Conservation (phyloP, 1,140 invertebrate species). For the Lepidurus apus region DNA sequence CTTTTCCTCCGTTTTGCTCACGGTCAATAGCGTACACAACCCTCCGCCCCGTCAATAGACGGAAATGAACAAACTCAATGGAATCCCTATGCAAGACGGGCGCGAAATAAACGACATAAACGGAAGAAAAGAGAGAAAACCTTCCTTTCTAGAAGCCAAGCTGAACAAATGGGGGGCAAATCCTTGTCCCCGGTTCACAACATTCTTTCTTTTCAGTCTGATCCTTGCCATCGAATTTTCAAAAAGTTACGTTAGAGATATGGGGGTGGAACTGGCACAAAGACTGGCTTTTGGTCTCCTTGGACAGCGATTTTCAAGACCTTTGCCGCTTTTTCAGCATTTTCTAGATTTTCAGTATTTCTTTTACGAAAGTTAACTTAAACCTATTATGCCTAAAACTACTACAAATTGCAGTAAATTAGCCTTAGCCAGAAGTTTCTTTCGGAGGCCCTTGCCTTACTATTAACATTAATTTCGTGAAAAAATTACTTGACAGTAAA, state of each 20-base stretch:
- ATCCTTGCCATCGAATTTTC: not conserved
- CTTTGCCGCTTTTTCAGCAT: too few relatives aligned
- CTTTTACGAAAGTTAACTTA: too few relatives aligned
- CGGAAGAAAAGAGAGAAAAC: not conserved
- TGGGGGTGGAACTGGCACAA: not conserved
- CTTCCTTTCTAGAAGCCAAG: not conserved
- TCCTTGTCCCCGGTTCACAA: not conserved
- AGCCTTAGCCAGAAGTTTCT: too few relatives aligned
- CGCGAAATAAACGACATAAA: slow-evolving; percentile 5
- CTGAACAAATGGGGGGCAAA: not conserved
- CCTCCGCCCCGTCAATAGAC: slow-evolving; percentile 17
- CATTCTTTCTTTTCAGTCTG: not conserved
- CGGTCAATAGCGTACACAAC: slow-evolving; percentile 13
- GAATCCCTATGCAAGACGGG: slow-evolving; percentile 9
- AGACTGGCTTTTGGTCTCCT: not conserved
- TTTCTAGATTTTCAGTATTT: too few relatives aligned
- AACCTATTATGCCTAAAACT: too few relatives aligned
- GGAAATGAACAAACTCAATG: slow-evolving; percentile 11
- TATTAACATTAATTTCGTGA: too few relatives aligned
- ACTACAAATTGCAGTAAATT: too few relatives aligned
- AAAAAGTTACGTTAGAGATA: not conserved
- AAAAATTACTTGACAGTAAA: too few relatives aligned
- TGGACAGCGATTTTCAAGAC: too few relatives aligned
- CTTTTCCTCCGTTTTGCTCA: not conserved
- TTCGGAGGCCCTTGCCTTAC: too few relatives aligned